Conservation (phyloP, 2,888 invertebrate species). For the Agonum fuliginosum region DNA sequence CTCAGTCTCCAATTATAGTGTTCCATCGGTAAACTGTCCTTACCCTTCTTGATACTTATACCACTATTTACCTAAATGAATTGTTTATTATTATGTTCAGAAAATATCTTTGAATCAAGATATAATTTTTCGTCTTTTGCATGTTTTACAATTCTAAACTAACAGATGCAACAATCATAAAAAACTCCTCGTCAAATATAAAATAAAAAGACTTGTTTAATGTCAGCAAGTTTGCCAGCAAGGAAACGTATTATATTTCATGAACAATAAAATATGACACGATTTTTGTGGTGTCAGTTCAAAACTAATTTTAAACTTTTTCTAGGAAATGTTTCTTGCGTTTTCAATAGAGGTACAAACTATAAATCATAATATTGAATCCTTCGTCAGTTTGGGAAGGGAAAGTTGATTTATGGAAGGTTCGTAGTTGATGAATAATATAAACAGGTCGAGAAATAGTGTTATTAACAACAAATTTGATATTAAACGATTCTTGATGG, state of each 20-base stretch:
- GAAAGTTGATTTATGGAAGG: slow-evolving; percentile 37
- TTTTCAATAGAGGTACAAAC: slow-evolving; percentile 12
- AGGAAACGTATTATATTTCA: not conserved
- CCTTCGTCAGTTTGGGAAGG: slow-evolving; percentile 17
- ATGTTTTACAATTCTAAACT: not conserved
- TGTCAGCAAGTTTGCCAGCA: slow-evolving; percentile 11
- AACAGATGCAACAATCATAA: slow-evolving; percentile 3
- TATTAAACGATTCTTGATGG: slow-evolving; percentile 25
- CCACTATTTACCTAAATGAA: no score
- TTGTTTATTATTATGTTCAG: no score
- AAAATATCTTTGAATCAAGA: no score
- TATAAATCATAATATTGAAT: slow-evolving; percentile 27
- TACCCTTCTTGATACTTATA: no score
- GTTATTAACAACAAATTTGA: slow-evolving; percentile 26
- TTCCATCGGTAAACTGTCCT: no score
- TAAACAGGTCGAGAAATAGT: slow-evolving; percentile 25
- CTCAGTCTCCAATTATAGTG: no score
- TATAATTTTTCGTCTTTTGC: slow-evolving; percentile 19
- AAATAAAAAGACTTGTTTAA: not conserved
- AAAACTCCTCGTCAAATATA: not conserved
- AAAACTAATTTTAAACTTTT: slow-evolving; percentile 38
- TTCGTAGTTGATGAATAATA: slow-evolving; percentile 27
- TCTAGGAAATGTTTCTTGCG: slow-evolving; percentile 20
- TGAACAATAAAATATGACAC: slow-evolving; percentile 23
- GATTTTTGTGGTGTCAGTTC: slow-evolving; percentile 22